Percentiles rank a stretch among this genome's conserved stretches.
Evolutionary conservation across 2,888 invertebrate genomes (phyloP).

Genomic region (Cordilura impudica): DNA sequence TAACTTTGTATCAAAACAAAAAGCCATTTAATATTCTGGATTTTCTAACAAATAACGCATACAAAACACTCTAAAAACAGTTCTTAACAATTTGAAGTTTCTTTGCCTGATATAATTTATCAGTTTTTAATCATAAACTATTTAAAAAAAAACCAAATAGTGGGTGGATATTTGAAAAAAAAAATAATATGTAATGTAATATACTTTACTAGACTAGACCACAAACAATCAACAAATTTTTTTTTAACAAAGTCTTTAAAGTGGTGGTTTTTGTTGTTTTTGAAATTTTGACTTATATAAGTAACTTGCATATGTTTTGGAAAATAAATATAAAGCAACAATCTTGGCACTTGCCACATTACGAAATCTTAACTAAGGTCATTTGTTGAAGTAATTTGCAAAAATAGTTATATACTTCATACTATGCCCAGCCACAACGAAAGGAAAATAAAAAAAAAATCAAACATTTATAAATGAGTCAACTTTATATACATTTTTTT

Average conservation of each 20-base stretch:
- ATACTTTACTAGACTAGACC: conserved; percentile 4
- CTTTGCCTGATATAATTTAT: conserved; percentile 32
- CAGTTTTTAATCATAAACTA: conserved; percentile 42
- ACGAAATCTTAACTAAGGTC: conserved; percentile 74
- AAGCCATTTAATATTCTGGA: conserved; percentile 37
- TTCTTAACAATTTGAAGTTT: neutral
- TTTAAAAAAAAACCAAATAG: conserved; percentile 6
- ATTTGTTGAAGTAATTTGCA: conserved; percentile 74
- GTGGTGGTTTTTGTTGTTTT: conserved; percentile 2
- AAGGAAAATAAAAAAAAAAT: neutral
- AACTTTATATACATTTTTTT: conserved; percentile 60
- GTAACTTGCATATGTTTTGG: neutral
- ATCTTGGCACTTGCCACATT: conserved; percentile 65
- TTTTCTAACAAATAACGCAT: conserved; percentile 12
- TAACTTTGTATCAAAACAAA: neutral
- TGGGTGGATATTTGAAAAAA: conserved; percentile 40
- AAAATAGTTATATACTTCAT: conserved; percentile 27
- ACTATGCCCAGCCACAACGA: neutral
- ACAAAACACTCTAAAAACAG: neutral
- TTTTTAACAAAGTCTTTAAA: neutral
- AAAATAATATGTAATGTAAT: conserved; percentile 16
- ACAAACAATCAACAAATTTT: conserved; percentile 29
- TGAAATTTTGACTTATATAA: neutral
- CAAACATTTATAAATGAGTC: conserved; percentile 62
- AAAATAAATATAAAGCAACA: conserved; percentile 5